Evolutionary conservation across 2,888 invertebrate genomes (phyloP), one percentile per base, ranked within the genome.

Genomic region (Erannis defoliaria): DNA sequence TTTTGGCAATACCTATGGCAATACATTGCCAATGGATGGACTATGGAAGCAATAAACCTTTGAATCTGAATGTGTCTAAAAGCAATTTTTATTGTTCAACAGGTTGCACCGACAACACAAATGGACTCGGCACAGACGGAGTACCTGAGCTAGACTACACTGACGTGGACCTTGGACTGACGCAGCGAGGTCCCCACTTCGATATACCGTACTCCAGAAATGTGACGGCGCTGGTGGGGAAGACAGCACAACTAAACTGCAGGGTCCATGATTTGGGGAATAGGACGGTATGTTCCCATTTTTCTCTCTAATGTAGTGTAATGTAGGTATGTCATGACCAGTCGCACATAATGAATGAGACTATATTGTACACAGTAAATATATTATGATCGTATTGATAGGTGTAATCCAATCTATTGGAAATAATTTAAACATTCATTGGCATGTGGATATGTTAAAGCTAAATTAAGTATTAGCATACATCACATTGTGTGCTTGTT

Each of bases 201-300:
- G 96, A 96, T 74, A 89, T 95, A 56, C 93, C 94, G 0, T 96
- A 95, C 63, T 96, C 96, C 33, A 95, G 94, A 74, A 96, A 97
- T 77, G 96, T 96, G 62, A 96, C 96, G 16, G 96, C 96, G 0
- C 89, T 96, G 14, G 96, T 96, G 10, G 96, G 96, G 29, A 96
- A 96, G 86, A 96, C 96, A 2, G 96, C 96, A 2, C 95, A 95
- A 76, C 92, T 96, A 64, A 96, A 95, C 84, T 97, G 97, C 91
- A 93, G 96, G 67, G 96, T 97, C 16, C 94, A 95, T 74, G 96
- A 96, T 81, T 93, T 96, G 67, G 96, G 96, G 38, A 96, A 97
- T 76, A 94, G 96, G 85, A 96, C 96, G 90, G 96, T 96, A 77
- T 93, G 95, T 48, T 18, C 10, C 9, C 2, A 9, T 8, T 0